A percentile compares a stretch with the other conserved stretches of the same genome.
These are phyloP conservation scores for Aplysia californica DNA, from an alignment of 1,140 invertebrate species.

Conservation along the genomic window DNA sequence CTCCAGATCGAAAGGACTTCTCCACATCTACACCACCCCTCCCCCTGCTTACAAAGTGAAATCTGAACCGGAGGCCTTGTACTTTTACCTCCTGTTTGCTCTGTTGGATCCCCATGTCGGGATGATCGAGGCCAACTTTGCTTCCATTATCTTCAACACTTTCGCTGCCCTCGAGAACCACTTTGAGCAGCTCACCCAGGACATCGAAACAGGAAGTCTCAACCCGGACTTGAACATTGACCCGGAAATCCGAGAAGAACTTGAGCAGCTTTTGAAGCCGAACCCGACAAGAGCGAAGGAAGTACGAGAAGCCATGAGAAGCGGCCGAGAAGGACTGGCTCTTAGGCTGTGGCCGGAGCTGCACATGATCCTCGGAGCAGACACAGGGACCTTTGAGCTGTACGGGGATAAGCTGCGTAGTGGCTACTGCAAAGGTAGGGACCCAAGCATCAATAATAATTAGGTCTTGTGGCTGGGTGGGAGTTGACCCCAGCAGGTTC, in stretches of 20 bases:
- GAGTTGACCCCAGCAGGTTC: too few species aligned
- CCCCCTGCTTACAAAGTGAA: constrained; percentile 57
- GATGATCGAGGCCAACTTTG: constrained; percentile 65
- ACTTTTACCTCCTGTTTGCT: constrained; percentile 64
- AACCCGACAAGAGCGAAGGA: constrained; percentile 59
- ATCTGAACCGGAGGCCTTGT: constrained; percentile 61
- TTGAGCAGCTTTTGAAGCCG: constrained; percentile 51
- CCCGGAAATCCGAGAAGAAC: constrained; percentile 43
- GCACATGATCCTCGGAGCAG: constrained; percentile 54
- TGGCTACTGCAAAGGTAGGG: constrained; percentile 51
- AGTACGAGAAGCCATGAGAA: constrained; percentile 45
- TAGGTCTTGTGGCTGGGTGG: too few species aligned
- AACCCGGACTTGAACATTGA: constrained; percentile 51
- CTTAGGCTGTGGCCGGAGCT: constrained; percentile 61
- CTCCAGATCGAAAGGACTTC: constrained; percentile 53
- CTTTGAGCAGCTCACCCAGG: constrained; percentile 48
- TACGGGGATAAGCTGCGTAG: constrained; percentile 55
- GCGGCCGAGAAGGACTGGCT: constrained; percentile 49
- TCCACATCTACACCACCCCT: constrained; percentile 62
- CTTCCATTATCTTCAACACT: constrained; percentile 59
- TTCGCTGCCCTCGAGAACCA: constrained; percentile 51
- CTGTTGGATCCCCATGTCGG: constrained; percentile 60
- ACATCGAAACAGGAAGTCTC: constrained; percentile 57
- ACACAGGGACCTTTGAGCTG: constrained; percentile 61
- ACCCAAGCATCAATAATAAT: too few species aligned